A percentile compares a stretch with the other conserved stretches of the same genome.
Evolutionary conservation across 2,797 vertebrate genomes (phyloP).

Genomic region (Syngnathus rostellatus): DNA sequence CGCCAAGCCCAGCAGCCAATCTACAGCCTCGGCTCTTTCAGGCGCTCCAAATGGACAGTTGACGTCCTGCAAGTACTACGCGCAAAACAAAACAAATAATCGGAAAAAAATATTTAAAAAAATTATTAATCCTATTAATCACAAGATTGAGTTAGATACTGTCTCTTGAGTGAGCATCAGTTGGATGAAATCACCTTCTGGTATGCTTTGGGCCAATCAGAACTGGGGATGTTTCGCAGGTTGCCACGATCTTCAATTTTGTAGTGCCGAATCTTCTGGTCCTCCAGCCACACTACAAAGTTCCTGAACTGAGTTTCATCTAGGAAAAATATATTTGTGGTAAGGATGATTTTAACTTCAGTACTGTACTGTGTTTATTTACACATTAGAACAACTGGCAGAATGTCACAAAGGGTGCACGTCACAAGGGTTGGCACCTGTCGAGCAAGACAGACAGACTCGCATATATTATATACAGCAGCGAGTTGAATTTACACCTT

Average conservation of each 20-base stretch:
- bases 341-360: too few relatives aligned
- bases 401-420: too few relatives aligned
- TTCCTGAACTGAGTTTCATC: slow-evolving; percentile 97
- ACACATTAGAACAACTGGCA: too few relatives aligned
- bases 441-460: too few relatives aligned
- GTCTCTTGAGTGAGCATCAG: neutral
- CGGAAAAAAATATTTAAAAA: too few relatives aligned
- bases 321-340: slow-evolving; percentile 33
- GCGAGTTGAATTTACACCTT: too few relatives aligned
- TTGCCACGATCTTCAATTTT: slow-evolving; percentile 96
- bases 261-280: slow-evolving; percentile 96
- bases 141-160: neutral
- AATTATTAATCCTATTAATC: too few relatives aligned
- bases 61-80: slow-evolving; percentile 88
- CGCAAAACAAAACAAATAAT: neutral
- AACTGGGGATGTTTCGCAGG: slow-evolving; percentile 88
- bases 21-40: slow-evolving; percentile 81
- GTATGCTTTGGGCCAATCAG: slow-evolving; percentile 86
- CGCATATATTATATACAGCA: too few relatives aligned
- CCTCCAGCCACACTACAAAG: slow-evolving; percentile 96
- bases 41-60: slow-evolving; percentile 83
- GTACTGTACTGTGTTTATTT: too few relatives aligned
- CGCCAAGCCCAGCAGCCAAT: slow-evolving; percentile 93
- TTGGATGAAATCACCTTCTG: slow-evolving; percentile 72
- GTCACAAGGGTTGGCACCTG: too few relatives aligned